Evolutionary conservation across 2,888 invertebrate genomes (phyloP).

Genomic region (Ashinkailepas kermadecensis): DNA sequence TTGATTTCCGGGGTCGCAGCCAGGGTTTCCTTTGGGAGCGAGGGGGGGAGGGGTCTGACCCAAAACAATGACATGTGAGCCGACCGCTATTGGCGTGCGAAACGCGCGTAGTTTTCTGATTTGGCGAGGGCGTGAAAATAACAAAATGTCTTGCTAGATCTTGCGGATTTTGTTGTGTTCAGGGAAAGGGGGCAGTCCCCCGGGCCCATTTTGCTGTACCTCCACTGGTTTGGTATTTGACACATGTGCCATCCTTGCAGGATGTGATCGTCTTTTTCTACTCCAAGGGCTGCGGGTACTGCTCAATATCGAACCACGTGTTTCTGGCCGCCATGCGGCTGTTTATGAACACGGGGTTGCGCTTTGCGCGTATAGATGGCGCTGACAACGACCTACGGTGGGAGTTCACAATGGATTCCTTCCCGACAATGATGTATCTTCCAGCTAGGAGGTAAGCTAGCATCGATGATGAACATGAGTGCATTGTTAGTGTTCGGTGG

Average conservation of each 20-base stretch:
- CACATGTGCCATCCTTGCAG: conserved; percentile 43
- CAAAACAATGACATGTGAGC: too few species aligned
- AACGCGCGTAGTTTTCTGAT: too few species aligned
- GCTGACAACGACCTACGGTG: conserved; percentile 78
- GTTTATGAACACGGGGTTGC: conserved; percentile 38
- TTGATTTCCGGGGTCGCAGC: too few species aligned
- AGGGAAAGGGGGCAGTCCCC: too few species aligned
- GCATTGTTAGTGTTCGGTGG: neutral
- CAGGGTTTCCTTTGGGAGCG: too few species aligned
- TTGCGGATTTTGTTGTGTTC: too few species aligned
- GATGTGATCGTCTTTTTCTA: conserved; percentile 69
- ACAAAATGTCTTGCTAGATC: too few species aligned
- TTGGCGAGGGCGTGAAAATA: too few species aligned
- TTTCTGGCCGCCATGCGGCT: conserved; percentile 56
- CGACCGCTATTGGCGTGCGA: too few species aligned
- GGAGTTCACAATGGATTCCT: conserved; percentile 68
- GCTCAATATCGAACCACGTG: conserved; percentile 59
- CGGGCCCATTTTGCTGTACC: too few species aligned
- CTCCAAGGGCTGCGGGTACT: conserved; percentile 68
- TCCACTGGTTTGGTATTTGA: too few species aligned
- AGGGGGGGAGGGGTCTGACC: too few species aligned
- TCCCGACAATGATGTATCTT: conserved; percentile 73
- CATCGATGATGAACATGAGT: neutral
- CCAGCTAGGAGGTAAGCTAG: conserved; percentile 42
- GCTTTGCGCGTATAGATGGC: conserved; percentile 66